Evolutionary conservation across 2,113 vertebrate genomes (phyloP).

Genomic region (Forbesichthys agassizii): DNA sequence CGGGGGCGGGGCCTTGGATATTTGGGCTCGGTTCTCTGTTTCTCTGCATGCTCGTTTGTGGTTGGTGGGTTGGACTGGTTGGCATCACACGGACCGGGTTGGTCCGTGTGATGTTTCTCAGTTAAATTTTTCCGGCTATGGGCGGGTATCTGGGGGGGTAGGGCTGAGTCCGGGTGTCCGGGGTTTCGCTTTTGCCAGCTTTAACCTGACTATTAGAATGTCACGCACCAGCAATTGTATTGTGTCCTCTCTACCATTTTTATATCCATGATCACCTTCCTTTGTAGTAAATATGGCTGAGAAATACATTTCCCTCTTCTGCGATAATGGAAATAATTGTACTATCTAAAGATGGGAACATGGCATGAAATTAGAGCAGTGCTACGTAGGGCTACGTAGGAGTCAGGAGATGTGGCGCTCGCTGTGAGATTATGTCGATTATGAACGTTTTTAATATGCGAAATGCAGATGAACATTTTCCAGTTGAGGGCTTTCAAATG

Average conservation of each 20-base stretch:
- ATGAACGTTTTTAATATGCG: conserved; percentile 63
- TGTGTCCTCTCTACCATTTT: conserved; percentile 38
- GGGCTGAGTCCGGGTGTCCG: too few species aligned
- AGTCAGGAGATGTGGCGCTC: conserved; percentile 24
- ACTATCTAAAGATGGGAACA: conserved; percentile 61
- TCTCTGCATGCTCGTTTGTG: too few species aligned
- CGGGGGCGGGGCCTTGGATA: too few species aligned
- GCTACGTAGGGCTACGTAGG: conserved; percentile 57
- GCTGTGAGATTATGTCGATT: conserved; percentile 59
- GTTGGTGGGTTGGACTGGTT: too few species aligned
- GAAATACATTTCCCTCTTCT: conserved; percentile 51
- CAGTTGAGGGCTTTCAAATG: conserved; percentile 55
- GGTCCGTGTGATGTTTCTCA: too few species aligned
- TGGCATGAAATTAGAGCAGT: conserved; percentile 69
- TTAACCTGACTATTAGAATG: neutral
- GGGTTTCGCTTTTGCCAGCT: neutral
- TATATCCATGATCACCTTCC: conserved; percentile 53
- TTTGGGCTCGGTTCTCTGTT: too few species aligned
- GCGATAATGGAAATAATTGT: conserved; percentile 63
- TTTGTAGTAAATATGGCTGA: conserved; percentile 52
- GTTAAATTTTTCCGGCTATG: too few species aligned
- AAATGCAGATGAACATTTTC: conserved; percentile 60
- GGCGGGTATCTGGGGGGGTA: too few species aligned
- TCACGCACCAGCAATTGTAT: conserved; percentile 1
- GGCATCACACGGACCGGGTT: too few species aligned